These are phyloP conservation scores for Drosophila sulfurigaster DNA, from an alignment of 1,140 invertebrate species.

Conservation along the genomic window DNA sequence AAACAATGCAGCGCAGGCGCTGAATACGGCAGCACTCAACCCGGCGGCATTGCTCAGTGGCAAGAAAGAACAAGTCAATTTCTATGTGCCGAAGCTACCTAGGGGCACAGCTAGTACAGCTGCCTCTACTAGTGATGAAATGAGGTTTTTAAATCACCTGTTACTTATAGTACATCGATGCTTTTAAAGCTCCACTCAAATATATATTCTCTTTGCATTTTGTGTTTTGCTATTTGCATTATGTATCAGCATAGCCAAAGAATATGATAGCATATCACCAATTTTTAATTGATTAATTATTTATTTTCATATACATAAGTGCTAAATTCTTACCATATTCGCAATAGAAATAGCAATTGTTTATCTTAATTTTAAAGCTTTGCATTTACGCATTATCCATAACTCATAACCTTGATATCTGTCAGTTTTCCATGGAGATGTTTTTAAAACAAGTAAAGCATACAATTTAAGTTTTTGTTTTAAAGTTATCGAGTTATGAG, in stretches of 20 bases:
- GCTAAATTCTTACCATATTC: not conserved
- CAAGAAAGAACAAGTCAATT: slow-evolving; percentile 81
- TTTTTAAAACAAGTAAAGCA: no score
- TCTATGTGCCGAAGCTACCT: slow-evolving; percentile 79
- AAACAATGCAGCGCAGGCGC: slow-evolving; percentile 79
- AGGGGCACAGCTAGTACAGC: slow-evolving; percentile 53
- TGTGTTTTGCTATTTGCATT: slow-evolving; percentile 16
- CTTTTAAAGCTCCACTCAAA: slow-evolving; percentile 11
- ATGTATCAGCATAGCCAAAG: not conserved
- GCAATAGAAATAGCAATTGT: no score
- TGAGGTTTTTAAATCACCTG: slow-evolving; percentile 76
- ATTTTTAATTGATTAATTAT: not conserved
- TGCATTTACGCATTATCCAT: no score
- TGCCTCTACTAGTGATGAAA: slow-evolving; percentile 61
- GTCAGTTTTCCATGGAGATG: no score
- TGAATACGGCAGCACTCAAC: slow-evolving; percentile 80
- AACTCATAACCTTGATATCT: no score
- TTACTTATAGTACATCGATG: slow-evolving; percentile 1
- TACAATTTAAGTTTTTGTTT: no score
- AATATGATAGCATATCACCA: slow-evolving; percentile 6
- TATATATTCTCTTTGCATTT: slow-evolving; percentile 14
- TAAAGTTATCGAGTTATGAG: no score
- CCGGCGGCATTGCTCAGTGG: slow-evolving; percentile 74
- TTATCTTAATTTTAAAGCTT: no score
- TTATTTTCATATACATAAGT: not conserved